phyloP scores from a whole-genome alignment of 2,888 invertebrate genomes.

The Metalampra italica region DNA sequence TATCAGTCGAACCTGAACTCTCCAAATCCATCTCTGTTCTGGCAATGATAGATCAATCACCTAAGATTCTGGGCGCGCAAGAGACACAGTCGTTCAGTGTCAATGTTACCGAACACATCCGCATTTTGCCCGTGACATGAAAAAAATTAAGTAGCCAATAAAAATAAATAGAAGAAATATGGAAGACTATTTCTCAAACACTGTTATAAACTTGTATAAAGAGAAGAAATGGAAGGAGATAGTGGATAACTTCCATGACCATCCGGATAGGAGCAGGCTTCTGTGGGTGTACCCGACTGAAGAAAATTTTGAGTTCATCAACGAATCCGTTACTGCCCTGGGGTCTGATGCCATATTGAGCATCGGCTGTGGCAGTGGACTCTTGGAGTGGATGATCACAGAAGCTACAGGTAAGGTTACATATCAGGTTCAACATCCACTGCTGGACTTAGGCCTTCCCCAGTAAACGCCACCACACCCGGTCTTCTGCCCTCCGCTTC shows the following conservation, averaged over 20 bases:
- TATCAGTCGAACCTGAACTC: no score
- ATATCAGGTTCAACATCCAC: background rate
- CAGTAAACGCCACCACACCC: no score
- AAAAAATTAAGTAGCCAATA: background rate
- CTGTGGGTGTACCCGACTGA: constrained; percentile 87
- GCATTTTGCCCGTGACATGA: constrained; percentile 1
- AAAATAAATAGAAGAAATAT: no score
- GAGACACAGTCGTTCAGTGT: constrained; percentile 24
- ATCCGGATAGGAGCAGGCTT: constrained; percentile 74
- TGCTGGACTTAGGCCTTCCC: no score
- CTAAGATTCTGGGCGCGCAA: constrained; percentile 11
- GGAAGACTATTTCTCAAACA: constrained; percentile 58
- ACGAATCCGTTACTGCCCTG: constrained; percentile 55
- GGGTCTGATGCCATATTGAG: constrained; percentile 78
- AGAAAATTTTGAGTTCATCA: constrained; percentile 80
- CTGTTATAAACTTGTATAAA: constrained; percentile 55
- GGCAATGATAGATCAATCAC: constrained; percentile 25
- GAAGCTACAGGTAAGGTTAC: constrained; percentile 79
- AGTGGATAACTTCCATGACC: constrained; percentile 60
- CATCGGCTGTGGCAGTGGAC: constrained; percentile 88
- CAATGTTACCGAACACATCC: constrained; percentile 27
- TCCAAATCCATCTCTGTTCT: no score
- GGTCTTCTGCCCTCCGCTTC: no score
- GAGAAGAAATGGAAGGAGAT: constrained; percentile 71
- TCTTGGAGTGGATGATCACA: constrained; percentile 88